Conservation (phyloP, 2,888 invertebrate species). For the Oscheius myriophilus region DNA sequence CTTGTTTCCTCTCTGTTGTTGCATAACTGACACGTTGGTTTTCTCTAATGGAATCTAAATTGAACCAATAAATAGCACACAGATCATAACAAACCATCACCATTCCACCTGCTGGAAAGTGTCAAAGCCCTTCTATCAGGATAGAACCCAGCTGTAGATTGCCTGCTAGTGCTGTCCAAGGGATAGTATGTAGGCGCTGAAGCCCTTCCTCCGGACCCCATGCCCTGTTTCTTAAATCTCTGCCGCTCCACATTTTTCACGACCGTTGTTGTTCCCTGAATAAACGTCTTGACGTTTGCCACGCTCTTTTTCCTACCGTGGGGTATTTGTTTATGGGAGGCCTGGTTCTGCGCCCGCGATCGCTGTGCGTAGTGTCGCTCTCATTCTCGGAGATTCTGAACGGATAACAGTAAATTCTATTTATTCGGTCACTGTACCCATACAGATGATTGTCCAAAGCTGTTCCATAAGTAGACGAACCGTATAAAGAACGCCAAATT, state of each 20-base stretch:
- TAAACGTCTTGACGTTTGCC: conserved; percentile 19
- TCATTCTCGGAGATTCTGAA: conserved; percentile 34
- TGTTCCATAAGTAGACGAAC: conserved; percentile 25
- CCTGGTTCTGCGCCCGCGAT: conserved; percentile 28
- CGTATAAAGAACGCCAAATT: conserved; percentile 51
- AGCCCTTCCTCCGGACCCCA: conserved; percentile 50
- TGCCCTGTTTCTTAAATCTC: conserved; percentile 57
- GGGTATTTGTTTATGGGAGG: conserved; percentile 23
- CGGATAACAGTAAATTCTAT: conserved; percentile 5
- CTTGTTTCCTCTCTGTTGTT: conserved; percentile 22
- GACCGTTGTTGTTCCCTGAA: conserved; percentile 54
- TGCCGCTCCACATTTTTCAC: conserved; percentile 62
- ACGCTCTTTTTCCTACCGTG: conserved; percentile 15
- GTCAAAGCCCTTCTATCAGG: conserved; percentile 47
- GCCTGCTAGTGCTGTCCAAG: conserved; percentile 38
- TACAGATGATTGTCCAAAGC: conserved; percentile 46
- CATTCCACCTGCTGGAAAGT: conserved; percentile 39
- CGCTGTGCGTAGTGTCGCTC: conserved; percentile 31
- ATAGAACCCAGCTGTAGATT: conserved; percentile 23
- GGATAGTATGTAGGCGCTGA: conserved; percentile 51
- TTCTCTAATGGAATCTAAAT: conserved; percentile 19
- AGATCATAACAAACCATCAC: background rate
- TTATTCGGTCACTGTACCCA: conserved; percentile 38
- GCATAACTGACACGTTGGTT: conserved; percentile 20
- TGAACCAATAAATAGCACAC: background rate